Conservation (phyloP, 2,888 invertebrate species). For the Papilio gigon region DNA sequence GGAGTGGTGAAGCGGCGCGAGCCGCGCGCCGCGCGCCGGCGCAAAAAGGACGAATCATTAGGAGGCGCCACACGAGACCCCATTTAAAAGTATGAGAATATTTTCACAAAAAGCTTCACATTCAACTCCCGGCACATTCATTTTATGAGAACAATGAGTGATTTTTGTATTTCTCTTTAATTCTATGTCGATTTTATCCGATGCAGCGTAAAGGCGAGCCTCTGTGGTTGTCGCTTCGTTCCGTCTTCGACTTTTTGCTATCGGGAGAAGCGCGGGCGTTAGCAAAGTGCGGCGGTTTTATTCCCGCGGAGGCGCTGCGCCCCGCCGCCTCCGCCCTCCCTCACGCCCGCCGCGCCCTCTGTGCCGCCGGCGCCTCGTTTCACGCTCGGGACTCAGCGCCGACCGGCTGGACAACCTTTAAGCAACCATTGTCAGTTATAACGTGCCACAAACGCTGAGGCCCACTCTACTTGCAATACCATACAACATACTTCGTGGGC, state of each 20-base stretch:
- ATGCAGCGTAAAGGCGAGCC: constrained; percentile 72
- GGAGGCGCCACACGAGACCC: constrained; percentile 82
- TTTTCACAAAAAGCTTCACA: constrained; percentile 82
- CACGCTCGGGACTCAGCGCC: constrained; percentile 58
- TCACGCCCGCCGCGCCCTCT: constrained; percentile 49
- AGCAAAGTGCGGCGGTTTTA: constrained; percentile 69
- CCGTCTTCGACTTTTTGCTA: constrained; percentile 79
- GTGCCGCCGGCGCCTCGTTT: constrained; percentile 67
- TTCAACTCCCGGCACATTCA: constrained; percentile 82
- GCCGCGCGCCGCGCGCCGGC: constrained; percentile 65
- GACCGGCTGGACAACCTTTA: constrained; percentile 48
- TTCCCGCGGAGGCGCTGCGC: constrained; percentile 63
- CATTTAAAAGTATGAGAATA: constrained; percentile 83
- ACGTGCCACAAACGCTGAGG: constrained; percentile 21
- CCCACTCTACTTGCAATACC: background rate
- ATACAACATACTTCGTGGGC: constrained; percentile 7
- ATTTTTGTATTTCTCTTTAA: constrained; percentile 82
- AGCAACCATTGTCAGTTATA: constrained; percentile 38
- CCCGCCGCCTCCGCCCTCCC: constrained; percentile 53
- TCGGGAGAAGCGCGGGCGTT: constrained; percentile 71
- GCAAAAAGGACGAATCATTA: constrained; percentile 82
- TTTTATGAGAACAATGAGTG: constrained; percentile 83
- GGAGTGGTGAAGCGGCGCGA: constrained; percentile 66
- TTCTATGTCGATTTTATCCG: constrained; percentile 83
- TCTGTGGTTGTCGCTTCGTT: constrained; percentile 77